Evolutionary conservation across 2,113 vertebrate genomes (phyloP), one percentile per base, ranked within the genome.

Genomic region (Notothenia rossii): DNA sequence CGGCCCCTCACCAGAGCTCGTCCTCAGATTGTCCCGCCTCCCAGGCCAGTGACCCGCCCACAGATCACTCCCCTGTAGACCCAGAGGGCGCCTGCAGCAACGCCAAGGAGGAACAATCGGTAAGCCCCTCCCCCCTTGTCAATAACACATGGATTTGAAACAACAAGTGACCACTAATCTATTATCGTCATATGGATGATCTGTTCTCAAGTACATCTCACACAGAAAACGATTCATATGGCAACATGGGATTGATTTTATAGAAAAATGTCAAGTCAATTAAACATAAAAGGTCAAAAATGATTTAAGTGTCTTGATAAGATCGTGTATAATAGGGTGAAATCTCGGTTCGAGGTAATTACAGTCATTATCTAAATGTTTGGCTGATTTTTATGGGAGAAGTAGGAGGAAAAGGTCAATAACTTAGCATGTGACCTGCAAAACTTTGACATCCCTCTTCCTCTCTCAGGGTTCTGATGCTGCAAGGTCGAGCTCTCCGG

Each of bases 1-100:
- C 97, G 77, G 97, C 96, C 79, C 96, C 96, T 69, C 96, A 96
- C 87, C 97, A 96, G 93, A 96, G 95, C 88, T 96, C 96, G 67
- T 96, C 96, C 17, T 96, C 96, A 63, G 97, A 97, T 93, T 97
- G 96, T 78, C 96, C 96, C 78, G 94, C 95, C 2, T 96, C 96
- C 83, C 96, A 97, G 29, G 92, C 94, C 79, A 96, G 95, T 15
- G 90, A 92, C 79, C 88, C 83, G 75, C 84, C 82, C 0, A 95
- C 96, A 84, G 96, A 96, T 93, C 83, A 74, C 60, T 87, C 82
- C 59, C 85, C 84, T 2, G 66, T 79, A 20, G 86, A 90, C 51
- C 80, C 69, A 0, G 85, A 91, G 73, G 88, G 81, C 50, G 75
- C 22, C 73, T 25, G 81, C 55, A 75, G 54, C 82, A 83, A n/a